Evolutionary conservation across 2,113 vertebrate genomes (phyloP), one percentile per base, ranked within the genome.

Genomic region (Peucedramus taeniatus): DNA sequence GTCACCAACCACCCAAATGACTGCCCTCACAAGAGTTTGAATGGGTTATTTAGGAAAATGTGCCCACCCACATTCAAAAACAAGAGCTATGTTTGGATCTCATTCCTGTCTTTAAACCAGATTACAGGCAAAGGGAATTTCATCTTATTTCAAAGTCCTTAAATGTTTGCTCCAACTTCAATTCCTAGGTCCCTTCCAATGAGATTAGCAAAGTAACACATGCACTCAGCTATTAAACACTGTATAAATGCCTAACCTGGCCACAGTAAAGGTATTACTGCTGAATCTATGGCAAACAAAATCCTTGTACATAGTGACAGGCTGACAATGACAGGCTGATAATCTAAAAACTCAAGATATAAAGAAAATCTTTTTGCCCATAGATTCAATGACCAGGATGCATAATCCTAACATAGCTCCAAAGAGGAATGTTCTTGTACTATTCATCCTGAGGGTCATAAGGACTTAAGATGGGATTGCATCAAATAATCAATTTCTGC

Each of bases 41-140:
- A 86, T 37, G 49, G 56, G 35, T 60, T 59, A 60, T 66, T 92
- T 81, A 53, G 31, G 79, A 95, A 88, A 94, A 70, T 14, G 33
- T 47, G 50, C 71, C 82, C 70, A 81, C 76, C 31, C 83, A 75
- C 82, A 33, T 40, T 49, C 35, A 83, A 77, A 85, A 82, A 85
- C 78, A 92, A 78, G 47, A 95, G 76, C 64, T 69, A 60, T 61
- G 94, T 96, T 71, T 77, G 64, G 35, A 89, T 88, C 60, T 86
- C 30, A 20, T 30, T 83, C 47, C 60, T 77, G 60, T 28, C 71
- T 88, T 75, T 39, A 88, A 91, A 90, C 14, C 39, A 77, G 75
- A 83, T 70, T 63, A 90, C 28, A 87, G 53, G 51, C 71, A 94
- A 81, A 91, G 21, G 20, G 44, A 83, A 56, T 50, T 23, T 40